These are phyloP conservation scores for Ursus arctos DNA, from an alignment of 2,113 vertebrate genomes.

Conservation along the genomic window DNA sequence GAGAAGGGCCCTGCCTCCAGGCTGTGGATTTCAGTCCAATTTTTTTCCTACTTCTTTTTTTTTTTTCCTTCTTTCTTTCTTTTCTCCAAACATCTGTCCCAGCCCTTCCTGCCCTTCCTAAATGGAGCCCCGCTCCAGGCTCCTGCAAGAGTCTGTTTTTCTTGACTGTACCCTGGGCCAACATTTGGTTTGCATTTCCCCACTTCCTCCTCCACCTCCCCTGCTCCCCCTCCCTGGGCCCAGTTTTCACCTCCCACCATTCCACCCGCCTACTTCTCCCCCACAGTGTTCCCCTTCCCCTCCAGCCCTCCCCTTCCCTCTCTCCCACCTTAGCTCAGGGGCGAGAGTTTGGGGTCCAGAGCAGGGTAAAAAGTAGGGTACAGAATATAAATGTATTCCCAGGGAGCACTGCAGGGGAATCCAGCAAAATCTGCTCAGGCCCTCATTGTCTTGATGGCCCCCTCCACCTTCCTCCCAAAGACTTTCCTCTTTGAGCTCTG, in stretches of 20 bases:
- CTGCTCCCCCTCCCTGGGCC: not conserved
- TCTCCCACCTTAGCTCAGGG: not conserved
- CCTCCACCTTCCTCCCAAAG: not conserved
- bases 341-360: not conserved
- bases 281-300: not conserved
- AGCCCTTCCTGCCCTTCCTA: slow-evolving; percentile 81
- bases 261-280: slow-evolving; percentile 39
- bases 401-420: not conserved
- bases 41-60: slow-evolving; percentile 82
- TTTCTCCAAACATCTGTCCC: slow-evolving; percentile 82
- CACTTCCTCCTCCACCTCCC: slow-evolving; percentile 76
- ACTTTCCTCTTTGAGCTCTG: slow-evolving; percentile 55
- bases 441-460: not conserved
- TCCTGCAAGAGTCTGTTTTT: slow-evolving; percentile 80
- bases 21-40: slow-evolving; percentile 66
- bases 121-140: slow-evolving; percentile 78
- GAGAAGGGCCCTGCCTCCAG: slow-evolving; percentile 69
- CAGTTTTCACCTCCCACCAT: slow-evolving; percentile 38
- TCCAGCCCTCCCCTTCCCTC: not conserved
- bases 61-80: slow-evolving; percentile 89
- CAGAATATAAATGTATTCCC: not conserved
- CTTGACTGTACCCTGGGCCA: slow-evolving; percentile 80
- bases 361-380: not conserved
- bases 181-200: slow-evolving; percentile 87
- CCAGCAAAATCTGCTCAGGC: not conserved